Evolutionary conservation across 2,797 vertebrate species (phyloP), one percentile per base, ranked within the genome.

Genomic region (Heliangelus exortis): DNA sequence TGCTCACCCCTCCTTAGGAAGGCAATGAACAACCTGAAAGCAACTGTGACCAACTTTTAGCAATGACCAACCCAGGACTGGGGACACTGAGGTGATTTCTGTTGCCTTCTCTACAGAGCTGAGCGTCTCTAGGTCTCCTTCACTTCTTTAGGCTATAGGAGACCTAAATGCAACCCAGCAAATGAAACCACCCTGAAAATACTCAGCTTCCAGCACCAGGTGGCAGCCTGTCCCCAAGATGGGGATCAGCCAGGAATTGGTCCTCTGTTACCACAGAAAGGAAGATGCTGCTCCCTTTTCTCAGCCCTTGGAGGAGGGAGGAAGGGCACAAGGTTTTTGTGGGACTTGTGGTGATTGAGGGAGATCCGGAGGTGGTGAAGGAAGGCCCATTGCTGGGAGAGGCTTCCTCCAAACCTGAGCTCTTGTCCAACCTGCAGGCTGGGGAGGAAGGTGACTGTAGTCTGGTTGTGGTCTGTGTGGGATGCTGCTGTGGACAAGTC

Each of bases 171-270:
- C 28, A 73, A 79, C 53, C 4, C 11, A 8, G 1, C 23, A n/a
- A 48, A 10, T 22, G 48, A 62, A 89, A 12, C 22, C 18, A 5
- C 5, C 9, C 26, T 47, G 45, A 47, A 19, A 47, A 19, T 10
- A 18, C 45, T 47, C 45, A 47, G 16, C 45, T 47, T 47, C 47
- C 47, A 47, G 21, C 95, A 88, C 91, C 69, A 94, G 95, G 93
- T 92, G 94, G 93, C 95, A 93, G 93, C 26, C 84, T 93, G 92
- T 23, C 59, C 79, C 26, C 79, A 26, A 14, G n/a, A 48, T n/a
- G 69, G 10, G 36, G 25, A 94, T 36, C 62, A 47, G 51, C 21
- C 55, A 62, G 31, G 61, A 43, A 15, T 3, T 3, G 2, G 28
- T 31, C 10, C 25, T 73, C 57, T 9, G 8, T 8, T 61, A 57